Evolutionary conservation across 2,888 invertebrate species (phyloP).

Genomic region (Fissipunctia ypsillon): DNA sequence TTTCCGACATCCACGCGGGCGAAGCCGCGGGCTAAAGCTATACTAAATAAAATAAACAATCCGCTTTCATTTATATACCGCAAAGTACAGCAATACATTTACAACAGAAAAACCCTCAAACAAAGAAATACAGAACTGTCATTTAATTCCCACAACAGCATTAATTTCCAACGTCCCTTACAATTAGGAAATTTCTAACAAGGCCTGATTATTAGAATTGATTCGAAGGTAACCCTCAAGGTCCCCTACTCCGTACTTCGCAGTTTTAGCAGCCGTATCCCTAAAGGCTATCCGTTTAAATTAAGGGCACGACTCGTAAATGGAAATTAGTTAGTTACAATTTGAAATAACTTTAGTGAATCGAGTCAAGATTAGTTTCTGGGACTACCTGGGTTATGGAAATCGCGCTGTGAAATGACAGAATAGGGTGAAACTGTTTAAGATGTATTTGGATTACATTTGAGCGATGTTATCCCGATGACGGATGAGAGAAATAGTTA

Average conservation of each 20-base stretch:
- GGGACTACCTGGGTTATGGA: slow-evolving; percentile 50
- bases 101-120: slow-evolving; percentile 31
- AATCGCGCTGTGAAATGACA: slow-evolving; percentile 6
- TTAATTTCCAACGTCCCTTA: slow-evolving; percentile 39
- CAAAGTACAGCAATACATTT: not conserved
- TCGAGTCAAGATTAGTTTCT: slow-evolving; percentile 58
- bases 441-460: not conserved
- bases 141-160: slow-evolving; percentile 19
- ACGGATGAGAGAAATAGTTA: not conserved
- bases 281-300: slow-evolving; percentile 63
- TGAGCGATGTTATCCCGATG: not conserved
- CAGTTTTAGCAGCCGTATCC: slow-evolving; percentile 54
- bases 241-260: slow-evolving; percentile 38
- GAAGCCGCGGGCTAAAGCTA: too few relatives aligned
- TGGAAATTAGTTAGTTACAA: slow-evolving; percentile 60
- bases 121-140: slow-evolving; percentile 42
- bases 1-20: too few relatives aligned
- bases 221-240: slow-evolving; percentile 56
- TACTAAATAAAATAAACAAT: not conserved
- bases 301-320: slow-evolving; percentile 60
- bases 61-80: not conserved
- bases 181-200: slow-evolving; percentile 60
- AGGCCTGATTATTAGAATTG: slow-evolving; percentile 63
- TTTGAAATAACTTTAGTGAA: slow-evolving; percentile 57
- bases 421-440: not conserved